A percentile compares a stretch with the other conserved stretches of the same genome.
Conservation (phyloP, 2,888 invertebrate genomes). For the Ormyrus rosae region DNA sequence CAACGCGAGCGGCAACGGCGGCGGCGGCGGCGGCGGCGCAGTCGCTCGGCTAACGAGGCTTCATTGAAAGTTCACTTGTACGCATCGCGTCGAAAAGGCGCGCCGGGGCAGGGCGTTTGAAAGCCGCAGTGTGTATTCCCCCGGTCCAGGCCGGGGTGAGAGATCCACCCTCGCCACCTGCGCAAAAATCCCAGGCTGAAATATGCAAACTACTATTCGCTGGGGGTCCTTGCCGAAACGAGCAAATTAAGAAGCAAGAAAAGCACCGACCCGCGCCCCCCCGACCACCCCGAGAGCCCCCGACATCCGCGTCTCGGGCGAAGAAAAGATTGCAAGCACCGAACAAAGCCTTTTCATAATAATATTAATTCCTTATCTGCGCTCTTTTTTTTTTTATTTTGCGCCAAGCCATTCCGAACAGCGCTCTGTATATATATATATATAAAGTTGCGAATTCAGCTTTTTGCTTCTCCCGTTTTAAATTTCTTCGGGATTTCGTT, state of each 20-base stretch:
- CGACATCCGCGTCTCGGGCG: neutral
- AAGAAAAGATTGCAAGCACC: neutral
- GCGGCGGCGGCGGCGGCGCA: neutral
- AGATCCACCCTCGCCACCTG: constrained; percentile 59
- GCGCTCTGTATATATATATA: too few relatives aligned
- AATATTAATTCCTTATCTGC: neutral
- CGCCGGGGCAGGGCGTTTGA: constrained; percentile 54
- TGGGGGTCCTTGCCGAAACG: constrained; percentile 64
- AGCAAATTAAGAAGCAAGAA: constrained; percentile 65
- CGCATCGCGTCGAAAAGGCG: constrained; percentile 53
- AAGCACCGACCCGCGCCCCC: constrained; percentile 13
- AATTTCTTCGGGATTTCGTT: too few relatives aligned
- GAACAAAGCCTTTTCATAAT: neutral
- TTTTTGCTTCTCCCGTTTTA: too few relatives aligned
- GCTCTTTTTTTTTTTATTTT: too few relatives aligned
- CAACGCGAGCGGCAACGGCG: constrained; percentile 44
- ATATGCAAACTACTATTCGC: constrained; percentile 66
- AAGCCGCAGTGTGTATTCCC: constrained; percentile 61
- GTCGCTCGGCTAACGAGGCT: constrained; percentile 67
- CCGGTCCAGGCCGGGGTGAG: constrained; percentile 46
- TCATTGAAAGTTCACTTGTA: constrained; percentile 65
- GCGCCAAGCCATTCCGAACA: too few relatives aligned
- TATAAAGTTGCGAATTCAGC: too few relatives aligned
- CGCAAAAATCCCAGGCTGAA: constrained; percentile 65
- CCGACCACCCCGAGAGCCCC: too few relatives aligned